Percentiles rank a stretch among this genome's conserved stretches.
Conservation (phyloP, 37 sponge, comb jelly and placozoan species). For the Halisarca cf. caerulea region DNA sequence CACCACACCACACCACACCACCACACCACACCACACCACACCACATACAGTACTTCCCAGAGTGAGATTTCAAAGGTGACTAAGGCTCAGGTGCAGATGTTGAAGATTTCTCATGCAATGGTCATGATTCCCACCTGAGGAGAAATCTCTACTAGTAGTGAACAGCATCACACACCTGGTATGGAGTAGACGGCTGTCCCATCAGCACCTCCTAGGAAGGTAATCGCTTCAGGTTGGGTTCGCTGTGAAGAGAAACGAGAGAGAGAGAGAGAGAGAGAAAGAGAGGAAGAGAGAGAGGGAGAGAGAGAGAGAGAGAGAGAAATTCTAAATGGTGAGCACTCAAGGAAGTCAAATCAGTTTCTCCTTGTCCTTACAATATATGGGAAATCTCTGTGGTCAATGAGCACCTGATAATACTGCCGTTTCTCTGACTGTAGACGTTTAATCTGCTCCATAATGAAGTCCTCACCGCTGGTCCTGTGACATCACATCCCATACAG, state of each 20-base stretch:
- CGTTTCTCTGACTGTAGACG: slow-evolving; percentile 47
- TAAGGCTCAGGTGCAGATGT: too few relatives aligned
- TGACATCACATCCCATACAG: too few relatives aligned
- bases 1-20: too few relatives aligned
- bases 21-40: too few relatives aligned
- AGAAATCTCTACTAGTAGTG: neutral
- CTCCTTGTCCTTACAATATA: slow-evolving; percentile 76
- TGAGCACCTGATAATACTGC: slow-evolving; percentile 84
- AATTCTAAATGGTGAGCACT: too few relatives aligned
- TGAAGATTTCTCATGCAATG: too few relatives aligned
- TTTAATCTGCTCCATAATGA: slow-evolving; percentile 47
- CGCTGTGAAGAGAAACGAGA: slow-evolving; percentile 27
- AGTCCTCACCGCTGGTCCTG: neutral
- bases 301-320: too few relatives aligned
- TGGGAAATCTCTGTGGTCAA: slow-evolving; percentile 90
- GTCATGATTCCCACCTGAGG: too few relatives aligned
- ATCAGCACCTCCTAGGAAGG: slow-evolving; percentile 53
- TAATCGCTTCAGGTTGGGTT: slow-evolving; percentile 76
- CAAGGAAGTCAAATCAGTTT: too few relatives aligned
- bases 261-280: neutral
- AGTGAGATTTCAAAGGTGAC: too few relatives aligned
- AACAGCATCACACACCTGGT: slow-evolving; percentile 49
- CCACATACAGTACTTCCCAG: too few relatives aligned
- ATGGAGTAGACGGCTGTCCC: slow-evolving; percentile 63
- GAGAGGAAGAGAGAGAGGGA: neutral